Evolutionary conservation across 2,113 vertebrate genomes (phyloP).

Genomic region (Aptenodytes patagonicus): DNA sequence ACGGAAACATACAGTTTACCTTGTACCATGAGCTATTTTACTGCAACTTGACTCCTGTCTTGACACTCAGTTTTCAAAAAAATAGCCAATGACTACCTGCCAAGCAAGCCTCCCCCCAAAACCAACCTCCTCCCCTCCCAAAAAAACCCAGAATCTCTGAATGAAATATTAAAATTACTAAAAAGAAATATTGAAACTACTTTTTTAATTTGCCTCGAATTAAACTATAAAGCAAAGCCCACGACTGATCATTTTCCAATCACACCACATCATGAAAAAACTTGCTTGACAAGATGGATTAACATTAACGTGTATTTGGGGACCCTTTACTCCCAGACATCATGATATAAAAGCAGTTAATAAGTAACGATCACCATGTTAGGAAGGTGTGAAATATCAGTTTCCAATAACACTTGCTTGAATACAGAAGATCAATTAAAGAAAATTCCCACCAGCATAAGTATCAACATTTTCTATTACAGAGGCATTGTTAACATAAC

Average conservation of each 20-base stretch:
- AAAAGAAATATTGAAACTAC: not conserved
- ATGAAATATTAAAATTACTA: not conserved
- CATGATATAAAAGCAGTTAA: not conserved
- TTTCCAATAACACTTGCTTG: conserved; percentile 2
- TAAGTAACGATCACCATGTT: not conserved
- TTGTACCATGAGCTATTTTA: conserved; percentile 1
- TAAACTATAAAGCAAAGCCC: not conserved
- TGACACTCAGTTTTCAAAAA: conserved; percentile 44
- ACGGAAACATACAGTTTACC: conserved; percentile 37
- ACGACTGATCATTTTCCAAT: not conserved
- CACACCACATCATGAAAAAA: not conserved
- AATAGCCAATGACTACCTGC: not conserved
- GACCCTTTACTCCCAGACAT: not conserved
- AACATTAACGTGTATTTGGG: not conserved
- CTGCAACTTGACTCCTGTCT: not conserved
- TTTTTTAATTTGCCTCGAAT: not conserved
- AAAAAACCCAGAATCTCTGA: not conserved
- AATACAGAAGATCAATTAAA: conserved; percentile 6
- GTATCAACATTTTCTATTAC: not conserved
- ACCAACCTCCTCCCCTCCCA: not conserved
- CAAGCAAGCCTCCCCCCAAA: not conserved
- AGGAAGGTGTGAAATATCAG: not conserved
- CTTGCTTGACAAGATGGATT: not conserved
- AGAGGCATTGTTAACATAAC: not conserved
- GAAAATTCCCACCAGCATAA: not conserved